Base-by-base conservation (phyloP, 2,888 invertebrate species). In the Tuberolachnus salignus region DNA sequence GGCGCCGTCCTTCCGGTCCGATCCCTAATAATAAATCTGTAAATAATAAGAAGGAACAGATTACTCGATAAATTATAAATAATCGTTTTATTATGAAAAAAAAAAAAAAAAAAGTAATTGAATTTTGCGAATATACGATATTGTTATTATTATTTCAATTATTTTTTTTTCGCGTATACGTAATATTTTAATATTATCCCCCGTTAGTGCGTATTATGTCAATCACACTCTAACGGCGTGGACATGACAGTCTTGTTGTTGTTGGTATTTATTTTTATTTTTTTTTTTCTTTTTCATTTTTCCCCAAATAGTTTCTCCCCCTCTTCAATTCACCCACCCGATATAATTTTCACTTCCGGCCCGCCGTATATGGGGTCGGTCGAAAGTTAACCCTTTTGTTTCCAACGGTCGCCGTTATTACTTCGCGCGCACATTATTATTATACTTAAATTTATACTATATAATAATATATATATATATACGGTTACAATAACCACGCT, bases 1-100 rank as follows among this genome's bases (percentile, higher is more conserved):
- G n/a, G n/a, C n/a, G n/a, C n/a, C n/a, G n/a, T n/a, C n/a, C n/a
- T n/a, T n/a, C n/a, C n/a, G n/a, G n/a, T n/a, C n/a, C n/a, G n/a
- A n/a, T n/a, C n/a, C n/a, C n/a, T n/a, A n/a, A n/a, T n/a, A n/a
- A 51, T 19, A 4, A 10, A 49, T 16, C 73, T 74, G 73, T 1
- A 64, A 74, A 74, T 13, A 53, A 21, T n/a, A 74, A 49, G 64
- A 49, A 4, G 9, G 26, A n/a, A 73, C 34, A 34, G 9, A 46
- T 46, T 57, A 23, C 51, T 34, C 2, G 13, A 46, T 13, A 46
- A 61, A 34, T 61, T n/a, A n/a, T n/a, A n/a, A n/a, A n/a, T n/a
- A n/a, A n/a, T n/a, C n/a, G n/a, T n/a, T n/a, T n/a, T n/a, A n/a
- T n/a, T n/a, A n/a, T n/a, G n/a, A n/a, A n/a, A n/a, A 26, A 16